Evolutionary conservation across 2,797 vertebrate species (phyloP), one percentile per base, ranked within the genome.

Genomic region (Dipus sagitta): DNA sequence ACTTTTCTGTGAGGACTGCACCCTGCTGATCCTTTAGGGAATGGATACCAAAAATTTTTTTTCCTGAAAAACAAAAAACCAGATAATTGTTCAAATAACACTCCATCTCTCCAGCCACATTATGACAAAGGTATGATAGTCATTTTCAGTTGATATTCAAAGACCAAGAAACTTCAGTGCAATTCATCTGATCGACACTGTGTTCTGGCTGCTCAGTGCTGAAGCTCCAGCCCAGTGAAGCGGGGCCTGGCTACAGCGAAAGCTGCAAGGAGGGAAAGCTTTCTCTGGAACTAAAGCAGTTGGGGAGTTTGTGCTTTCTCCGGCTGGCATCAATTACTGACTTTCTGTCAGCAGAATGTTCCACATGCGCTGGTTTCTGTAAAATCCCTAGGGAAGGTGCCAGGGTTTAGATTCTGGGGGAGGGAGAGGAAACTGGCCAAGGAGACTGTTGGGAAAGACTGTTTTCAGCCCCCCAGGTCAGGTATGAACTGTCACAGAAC

Each of bases 321-420:
- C 10, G 32, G 83, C 96, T 95, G 96, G 93, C 91, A 92, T 96
- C 94, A 88, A 94, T 96, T 95, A 94, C 90, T 68, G 90, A 80
- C 91, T 94, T 95, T 96, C 96, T 96, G 93, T 95, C 90, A 96
- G 96, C 90, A 86, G 95, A 95, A 87, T 90, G 86, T 96, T 97
- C 95, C 96, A 96, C 95, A 96, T 95, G 93, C 95, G 72, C 85
- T 94, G 86, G 82, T 94, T 96, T 96, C 96, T 96, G 26, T 94
- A 92, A 80, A 97, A 88, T 94, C 86, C 90, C 94, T 26, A 38
- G 62, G 89, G 92, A 75, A 90, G 92, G 84, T 90, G 93, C 92
- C 72, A 74, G 52, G 24, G 42, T 75, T 95, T 95, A 83, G 90
- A 76, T 86, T 90, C 65, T 88, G 71, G 85, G 68, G 93, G 81